Base-by-base conservation (phyloP, 64 coral and sea anemone species). In the Montipora capricornis region DNA sequence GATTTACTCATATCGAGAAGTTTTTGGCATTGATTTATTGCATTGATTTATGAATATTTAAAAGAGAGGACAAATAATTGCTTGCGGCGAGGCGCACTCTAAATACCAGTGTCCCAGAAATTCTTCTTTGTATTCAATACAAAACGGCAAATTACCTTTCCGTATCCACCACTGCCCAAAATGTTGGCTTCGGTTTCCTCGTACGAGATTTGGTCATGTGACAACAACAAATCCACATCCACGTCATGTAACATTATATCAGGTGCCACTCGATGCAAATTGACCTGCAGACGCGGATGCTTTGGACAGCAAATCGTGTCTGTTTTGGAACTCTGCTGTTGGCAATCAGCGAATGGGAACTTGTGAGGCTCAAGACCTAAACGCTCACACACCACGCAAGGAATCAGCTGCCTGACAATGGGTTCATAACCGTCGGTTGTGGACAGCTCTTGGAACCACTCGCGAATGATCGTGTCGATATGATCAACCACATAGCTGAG, bases 191-290 rank as follows among this genome's bases (percentile, higher is more conserved):
- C 97, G 6, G 81, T 88, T 14, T 96, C 92, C 15, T 99, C 95
- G 90, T 92, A 99, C 7, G 77, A 24, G 14, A 99, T 80, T 8
- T 99, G 89, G 11, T 79, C 89, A 55, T 95, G 67, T 2, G 88
- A 62, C 8, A 99, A 45, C 66, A 99, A 55, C 4, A 99, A 81
- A 45, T 99, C 94, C 49, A 80, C 91, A 82, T 99, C 97, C 8
- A 99, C 92, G 51, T 99, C 97, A 55, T 99, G 94, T 47, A 99
- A 73, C 91, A 99, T 96, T 14, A 99, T 88, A 92, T 99, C 97
- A 73, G 97, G 97, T 29, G 75, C 89, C 45, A 99, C 82, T 47
- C 94, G 78, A 44, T 99, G 97, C 5, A 99, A 76, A 68, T 91
- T 94, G 29, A 95, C 82, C 8, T 92, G 60, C 3, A 74, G 69